Conservation (phyloP, 1,140 invertebrate genomes). For the Uloborus diversus region DNA sequence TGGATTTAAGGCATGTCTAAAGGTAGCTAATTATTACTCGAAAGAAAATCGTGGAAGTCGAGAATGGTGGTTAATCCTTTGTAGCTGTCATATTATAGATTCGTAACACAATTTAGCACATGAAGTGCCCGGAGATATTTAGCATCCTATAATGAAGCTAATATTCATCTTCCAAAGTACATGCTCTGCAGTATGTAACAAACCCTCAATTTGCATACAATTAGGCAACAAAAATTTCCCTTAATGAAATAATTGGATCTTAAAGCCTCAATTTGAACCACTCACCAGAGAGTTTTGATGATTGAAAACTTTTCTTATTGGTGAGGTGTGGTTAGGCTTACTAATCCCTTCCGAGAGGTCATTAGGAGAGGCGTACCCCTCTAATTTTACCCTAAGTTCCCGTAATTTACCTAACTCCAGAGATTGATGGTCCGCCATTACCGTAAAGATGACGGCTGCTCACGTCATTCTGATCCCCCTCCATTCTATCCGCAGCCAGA, state of each 20-base stretch:
- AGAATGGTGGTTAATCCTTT: too few species aligned
- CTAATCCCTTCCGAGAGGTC: background rate
- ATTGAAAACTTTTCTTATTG: constrained; percentile 1
- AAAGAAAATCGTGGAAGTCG: too few species aligned
- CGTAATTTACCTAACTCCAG: background rate
- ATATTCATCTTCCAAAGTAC: background rate
- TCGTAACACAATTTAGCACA: too few species aligned
- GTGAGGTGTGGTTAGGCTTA: constrained; percentile 7
- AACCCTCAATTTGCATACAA: background rate
- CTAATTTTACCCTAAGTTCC: constrained; percentile 6
- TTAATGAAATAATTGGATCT: constrained; percentile 6
- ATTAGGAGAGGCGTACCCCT: background rate
- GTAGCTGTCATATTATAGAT: too few species aligned
- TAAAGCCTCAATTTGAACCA: background rate
- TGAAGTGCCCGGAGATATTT: too few species aligned
- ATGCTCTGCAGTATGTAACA: background rate
- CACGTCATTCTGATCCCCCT: background rate
- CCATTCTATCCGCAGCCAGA: too few species aligned
- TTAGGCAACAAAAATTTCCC: background rate
- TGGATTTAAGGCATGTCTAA: too few species aligned
- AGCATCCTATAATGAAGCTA: background rate
- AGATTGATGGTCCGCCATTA: background rate
- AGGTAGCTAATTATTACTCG: too few species aligned
- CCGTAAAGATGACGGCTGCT: background rate
- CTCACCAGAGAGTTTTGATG: background rate